Conservation (phyloP, 2,888 invertebrate genomes). For the Halictus ligatus region DNA sequence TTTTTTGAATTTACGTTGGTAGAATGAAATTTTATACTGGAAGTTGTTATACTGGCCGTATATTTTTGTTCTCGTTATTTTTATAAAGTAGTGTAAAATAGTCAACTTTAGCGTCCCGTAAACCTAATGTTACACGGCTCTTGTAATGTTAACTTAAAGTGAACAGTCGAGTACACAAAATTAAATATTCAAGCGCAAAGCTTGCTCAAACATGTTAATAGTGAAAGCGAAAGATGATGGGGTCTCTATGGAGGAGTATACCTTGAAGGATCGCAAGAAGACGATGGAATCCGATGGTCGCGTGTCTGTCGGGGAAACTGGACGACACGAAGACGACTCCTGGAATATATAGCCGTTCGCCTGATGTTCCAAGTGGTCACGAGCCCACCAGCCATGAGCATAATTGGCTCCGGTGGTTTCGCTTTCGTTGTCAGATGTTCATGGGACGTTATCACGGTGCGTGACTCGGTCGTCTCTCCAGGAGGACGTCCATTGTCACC, state of each 20-base stretch:
- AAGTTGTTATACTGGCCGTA: too few relatives aligned
- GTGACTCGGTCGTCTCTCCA: conserved; percentile 71
- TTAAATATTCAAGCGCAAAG: neutral
- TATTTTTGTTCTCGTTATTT: too few relatives aligned
- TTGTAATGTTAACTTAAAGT: too few relatives aligned
- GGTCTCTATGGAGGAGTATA: neutral
- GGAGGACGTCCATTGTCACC: conserved; percentile 50
- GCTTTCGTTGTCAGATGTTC: conserved; percentile 82
- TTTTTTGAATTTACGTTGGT: too few relatives aligned
- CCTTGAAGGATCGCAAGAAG: conserved; percentile 13
- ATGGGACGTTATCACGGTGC: conserved; percentile 77
- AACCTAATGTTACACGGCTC: too few relatives aligned
- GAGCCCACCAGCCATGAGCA: conserved; percentile 70
- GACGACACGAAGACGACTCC: conserved; percentile 60
- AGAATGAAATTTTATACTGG: too few relatives aligned
- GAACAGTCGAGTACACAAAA: neutral
- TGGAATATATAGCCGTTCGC: conserved; percentile 78
- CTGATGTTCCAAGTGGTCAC: conserved; percentile 69
- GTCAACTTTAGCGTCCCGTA: too few relatives aligned
- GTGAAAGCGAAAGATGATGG: neutral
- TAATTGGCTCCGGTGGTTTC: conserved; percentile 82
- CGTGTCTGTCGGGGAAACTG: conserved; percentile 69
- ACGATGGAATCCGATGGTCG: conserved; percentile 14
- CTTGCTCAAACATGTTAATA: neutral
- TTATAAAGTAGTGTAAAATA: too few relatives aligned